Evolutionary conservation across 2,113 vertebrate species (phyloP).

Genomic region (Connochaetes taurinus): DNA sequence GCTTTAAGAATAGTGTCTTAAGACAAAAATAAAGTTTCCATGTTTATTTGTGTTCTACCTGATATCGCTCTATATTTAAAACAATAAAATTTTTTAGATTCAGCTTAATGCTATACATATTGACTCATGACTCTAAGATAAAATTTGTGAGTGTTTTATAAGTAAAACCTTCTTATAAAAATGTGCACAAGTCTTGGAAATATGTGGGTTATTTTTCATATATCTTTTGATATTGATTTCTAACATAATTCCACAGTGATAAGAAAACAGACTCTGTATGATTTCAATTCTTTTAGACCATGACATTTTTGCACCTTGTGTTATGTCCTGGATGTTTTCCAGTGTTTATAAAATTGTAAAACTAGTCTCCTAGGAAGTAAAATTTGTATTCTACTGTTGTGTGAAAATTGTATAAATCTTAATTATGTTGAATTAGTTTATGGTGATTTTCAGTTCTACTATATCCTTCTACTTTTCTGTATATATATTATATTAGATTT

Average conservation of each 20-base stretch:
- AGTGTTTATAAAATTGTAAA: not conserved
- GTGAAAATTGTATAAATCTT: not conserved
- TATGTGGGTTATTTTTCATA: not conserved
- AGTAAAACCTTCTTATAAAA: slow-evolving; percentile 1
- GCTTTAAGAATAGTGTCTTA: not conserved
- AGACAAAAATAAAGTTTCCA: slow-evolving; percentile 3
- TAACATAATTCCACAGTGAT: not conserved
- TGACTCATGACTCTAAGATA: not conserved
- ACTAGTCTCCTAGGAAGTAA: not conserved
- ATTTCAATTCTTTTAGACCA: not conserved
- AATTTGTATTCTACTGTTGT: not conserved
- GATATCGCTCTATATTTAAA: not conserved
- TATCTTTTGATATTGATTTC: not conserved
- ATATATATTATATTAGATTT: not conserved
- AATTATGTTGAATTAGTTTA: not conserved
- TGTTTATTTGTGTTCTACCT: not conserved
- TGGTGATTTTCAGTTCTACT: not conserved
- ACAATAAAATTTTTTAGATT: not conserved
- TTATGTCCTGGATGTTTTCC: not conserved
- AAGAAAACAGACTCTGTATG: not conserved
- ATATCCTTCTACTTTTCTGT: not conserved
- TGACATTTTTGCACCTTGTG: not conserved
- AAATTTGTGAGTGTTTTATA: not conserved
- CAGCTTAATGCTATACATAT: not conserved
- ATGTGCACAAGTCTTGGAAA: not conserved